Percentiles rank a stretch among this genome's conserved stretches.
Conservation (phyloP, 2,888 invertebrate species). For the Drosophila anomelani region DNA sequence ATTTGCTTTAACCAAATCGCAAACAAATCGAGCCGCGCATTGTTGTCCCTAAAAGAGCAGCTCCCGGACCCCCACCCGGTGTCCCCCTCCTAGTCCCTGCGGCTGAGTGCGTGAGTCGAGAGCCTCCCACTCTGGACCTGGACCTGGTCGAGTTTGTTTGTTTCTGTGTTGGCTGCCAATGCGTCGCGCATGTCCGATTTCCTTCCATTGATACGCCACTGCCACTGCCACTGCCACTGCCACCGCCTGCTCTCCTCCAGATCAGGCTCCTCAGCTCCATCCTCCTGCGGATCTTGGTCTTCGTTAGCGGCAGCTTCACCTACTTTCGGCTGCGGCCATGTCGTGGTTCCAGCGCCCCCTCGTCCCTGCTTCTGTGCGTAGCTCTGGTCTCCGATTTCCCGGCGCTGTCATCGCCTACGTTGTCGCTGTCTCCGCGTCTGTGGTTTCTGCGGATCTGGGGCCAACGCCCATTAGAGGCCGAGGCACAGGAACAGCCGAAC, state of each 20-base stretch:
- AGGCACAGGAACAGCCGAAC: conserved; percentile 22
- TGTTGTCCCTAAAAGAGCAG: conserved; percentile 60
- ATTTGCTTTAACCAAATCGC: conserved; percentile 74
- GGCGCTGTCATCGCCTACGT: conserved; percentile 77
- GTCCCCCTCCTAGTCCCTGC: background rate
- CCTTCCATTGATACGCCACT: conserved; percentile 68
- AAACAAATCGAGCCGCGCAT: conserved; percentile 70
- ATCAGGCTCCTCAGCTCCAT: conserved; percentile 19
- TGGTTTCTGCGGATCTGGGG: conserved; percentile 31
- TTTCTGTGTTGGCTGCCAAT: conserved; percentile 66
- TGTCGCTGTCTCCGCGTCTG: conserved; percentile 22
- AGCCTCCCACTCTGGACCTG: conserved; percentile 55
- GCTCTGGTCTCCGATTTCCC: conserved; percentile 61
- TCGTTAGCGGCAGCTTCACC: conserved; percentile 75
- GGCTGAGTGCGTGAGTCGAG: conserved; percentile 58
- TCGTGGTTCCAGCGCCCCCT: conserved; percentile 12
- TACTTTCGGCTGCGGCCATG: conserved; percentile 65
- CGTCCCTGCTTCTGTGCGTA: conserved; percentile 36
- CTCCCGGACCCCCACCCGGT: background rate
- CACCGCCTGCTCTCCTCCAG: background rate
- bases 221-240: background rate
- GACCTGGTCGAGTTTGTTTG: conserved; percentile 26
- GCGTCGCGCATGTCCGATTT: conserved; percentile 77
- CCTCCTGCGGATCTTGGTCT: conserved; percentile 18
- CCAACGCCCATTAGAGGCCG: conserved; percentile 67